Conservation (phyloP, 2,113 vertebrate species). For the Antechinus stuartii region DNA sequence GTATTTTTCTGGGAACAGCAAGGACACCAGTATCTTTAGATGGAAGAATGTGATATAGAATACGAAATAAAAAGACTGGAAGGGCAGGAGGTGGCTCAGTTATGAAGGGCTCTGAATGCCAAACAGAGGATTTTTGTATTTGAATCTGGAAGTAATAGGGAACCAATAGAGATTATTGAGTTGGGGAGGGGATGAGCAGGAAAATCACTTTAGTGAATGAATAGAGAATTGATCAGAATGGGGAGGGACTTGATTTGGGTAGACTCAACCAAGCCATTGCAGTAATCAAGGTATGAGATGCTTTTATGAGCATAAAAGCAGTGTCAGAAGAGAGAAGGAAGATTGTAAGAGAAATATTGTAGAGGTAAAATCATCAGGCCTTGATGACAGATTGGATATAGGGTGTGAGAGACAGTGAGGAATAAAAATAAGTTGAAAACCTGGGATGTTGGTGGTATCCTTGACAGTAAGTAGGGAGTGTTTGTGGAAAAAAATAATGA, state of each 20-base stretch:
- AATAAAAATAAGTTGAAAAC: not conserved
- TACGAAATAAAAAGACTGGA: too few species aligned
- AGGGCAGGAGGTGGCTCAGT: too few species aligned
- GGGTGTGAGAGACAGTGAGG: not conserved
- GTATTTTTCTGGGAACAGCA: not conserved
- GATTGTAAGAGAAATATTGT: not conserved
- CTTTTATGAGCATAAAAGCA: not conserved
- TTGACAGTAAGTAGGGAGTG: not conserved
- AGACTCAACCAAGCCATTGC: not conserved
- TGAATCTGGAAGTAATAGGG: too few species aligned
- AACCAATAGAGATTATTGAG: too few species aligned
- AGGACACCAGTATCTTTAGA: too few species aligned
- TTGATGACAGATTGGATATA: not conserved
- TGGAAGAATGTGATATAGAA: too few species aligned
- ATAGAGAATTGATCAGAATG: not conserved
- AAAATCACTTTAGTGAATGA: not conserved
- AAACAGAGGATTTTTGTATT: too few species aligned
- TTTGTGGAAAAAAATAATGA: not conserved
- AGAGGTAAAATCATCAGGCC: not conserved
- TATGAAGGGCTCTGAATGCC: too few species aligned
- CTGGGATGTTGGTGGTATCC: not conserved
- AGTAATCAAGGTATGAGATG: not conserved
- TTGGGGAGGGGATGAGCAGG: too few species aligned
- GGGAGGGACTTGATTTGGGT: not conserved
- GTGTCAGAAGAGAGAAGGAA: not conserved